phyloP scores from a whole-genome alignment of 2,797 vertebrate genomes.

The Rhabdomys pumilio region DNA sequence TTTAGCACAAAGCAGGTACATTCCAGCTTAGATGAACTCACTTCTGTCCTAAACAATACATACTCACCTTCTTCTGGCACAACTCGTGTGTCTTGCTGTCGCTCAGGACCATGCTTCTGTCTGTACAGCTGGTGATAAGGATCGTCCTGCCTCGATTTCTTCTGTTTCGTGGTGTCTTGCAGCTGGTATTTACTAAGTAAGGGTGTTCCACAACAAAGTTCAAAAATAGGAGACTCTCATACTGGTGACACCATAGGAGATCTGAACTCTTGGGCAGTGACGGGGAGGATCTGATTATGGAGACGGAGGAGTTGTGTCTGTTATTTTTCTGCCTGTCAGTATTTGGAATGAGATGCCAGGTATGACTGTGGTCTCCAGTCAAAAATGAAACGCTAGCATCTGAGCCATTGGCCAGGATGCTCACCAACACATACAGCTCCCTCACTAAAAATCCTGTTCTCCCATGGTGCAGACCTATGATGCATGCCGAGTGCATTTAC shows the following conservation, averaged over 20 bases:
- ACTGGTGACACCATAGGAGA: background rate
- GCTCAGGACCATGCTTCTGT: background rate
- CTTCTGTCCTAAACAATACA: background rate
- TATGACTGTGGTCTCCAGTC: background rate
- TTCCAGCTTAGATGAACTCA: background rate
- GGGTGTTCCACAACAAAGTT: background rate
- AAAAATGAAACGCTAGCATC: background rate
- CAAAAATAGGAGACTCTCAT: background rate
- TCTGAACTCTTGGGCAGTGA: background rate
- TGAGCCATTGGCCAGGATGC: background rate
- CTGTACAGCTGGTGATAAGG: background rate
- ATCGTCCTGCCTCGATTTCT: background rate
- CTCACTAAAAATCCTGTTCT: background rate
- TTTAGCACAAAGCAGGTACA: background rate
- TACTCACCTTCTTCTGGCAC: background rate
- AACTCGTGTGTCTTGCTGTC: background rate
- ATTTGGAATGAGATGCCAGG: background rate
- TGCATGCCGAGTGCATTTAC: constrained; percentile 10
- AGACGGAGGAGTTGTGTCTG: background rate
- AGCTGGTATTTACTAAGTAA: no score
- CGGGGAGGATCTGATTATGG: background rate
- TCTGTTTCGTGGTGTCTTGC: background rate
- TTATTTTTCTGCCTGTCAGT: background rate
- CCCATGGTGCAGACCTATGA: background rate
- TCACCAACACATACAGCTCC: background rate